Percentiles rank a stretch among this genome's conserved stretches.
Evolutionary conservation across 2,113 vertebrate species (phyloP).

Genomic region (Salvator merianae): DNA sequence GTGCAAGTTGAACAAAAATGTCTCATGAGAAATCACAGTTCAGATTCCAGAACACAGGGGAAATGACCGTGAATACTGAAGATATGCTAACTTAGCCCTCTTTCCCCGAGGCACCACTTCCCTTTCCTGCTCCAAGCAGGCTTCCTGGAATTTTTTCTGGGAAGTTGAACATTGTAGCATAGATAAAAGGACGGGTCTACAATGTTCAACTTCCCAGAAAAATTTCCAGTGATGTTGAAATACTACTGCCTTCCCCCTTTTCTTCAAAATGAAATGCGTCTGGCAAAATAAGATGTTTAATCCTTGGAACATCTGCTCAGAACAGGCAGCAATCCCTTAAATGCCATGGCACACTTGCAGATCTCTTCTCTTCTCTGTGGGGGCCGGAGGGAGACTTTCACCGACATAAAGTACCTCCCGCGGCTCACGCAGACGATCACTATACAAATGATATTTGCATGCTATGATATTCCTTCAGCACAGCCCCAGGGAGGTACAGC

Average conservation of each 20-base stretch:
- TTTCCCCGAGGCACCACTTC: not conserved
- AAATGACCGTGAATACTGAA: not conserved
- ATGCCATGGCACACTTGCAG: constrained; percentile 50
- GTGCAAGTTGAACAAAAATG: not conserved
- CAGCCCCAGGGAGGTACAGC: constrained; percentile 1
- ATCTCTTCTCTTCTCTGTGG: constrained; percentile 52
- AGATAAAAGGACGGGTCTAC: too few species aligned
- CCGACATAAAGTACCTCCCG: constrained; percentile 59
- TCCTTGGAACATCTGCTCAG: constrained; percentile 57
- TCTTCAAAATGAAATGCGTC: constrained; percentile 53
- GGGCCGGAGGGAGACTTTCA: constrained; percentile 55
- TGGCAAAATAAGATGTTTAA: constrained; percentile 52
- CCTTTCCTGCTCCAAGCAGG: not conserved
- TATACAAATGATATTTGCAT: constrained; percentile 65
- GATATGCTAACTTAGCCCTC: not conserved
- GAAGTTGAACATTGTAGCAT: not conserved
- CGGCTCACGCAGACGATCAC: constrained; percentile 68
- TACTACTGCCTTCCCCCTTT: constrained; percentile 29
- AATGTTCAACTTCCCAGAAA: too few species aligned
- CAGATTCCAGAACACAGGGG: not conserved
- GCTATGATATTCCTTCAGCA: constrained; percentile 64
- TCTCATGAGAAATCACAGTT: not conserved
- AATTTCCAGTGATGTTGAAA: constrained; percentile 50
- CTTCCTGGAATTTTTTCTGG: not conserved
- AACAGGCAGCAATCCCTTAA: constrained; percentile 64